phyloP scores from a whole-genome alignment of 2,113 vertebrate genomes.

The Malurus cyaneus region DNA sequence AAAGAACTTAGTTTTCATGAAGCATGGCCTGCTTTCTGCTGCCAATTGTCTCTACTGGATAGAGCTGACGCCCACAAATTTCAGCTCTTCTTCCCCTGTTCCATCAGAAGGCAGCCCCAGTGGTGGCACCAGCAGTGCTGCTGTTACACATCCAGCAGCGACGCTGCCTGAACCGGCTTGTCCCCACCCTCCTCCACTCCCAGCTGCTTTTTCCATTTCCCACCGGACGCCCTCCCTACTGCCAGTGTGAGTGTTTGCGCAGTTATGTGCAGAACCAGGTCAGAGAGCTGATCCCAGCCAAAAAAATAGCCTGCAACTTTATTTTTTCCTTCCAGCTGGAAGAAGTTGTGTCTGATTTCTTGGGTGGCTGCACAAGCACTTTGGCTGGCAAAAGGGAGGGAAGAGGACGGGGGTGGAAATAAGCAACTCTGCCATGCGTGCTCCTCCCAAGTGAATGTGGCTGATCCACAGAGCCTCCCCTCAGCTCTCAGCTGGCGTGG shows the following conservation, averaged over 20 bases:
- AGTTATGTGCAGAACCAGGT: slow-evolving; percentile 20
- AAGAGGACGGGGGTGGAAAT: background rate
- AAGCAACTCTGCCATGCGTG: background rate
- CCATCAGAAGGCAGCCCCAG: background rate
- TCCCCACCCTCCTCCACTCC: slow-evolving; percentile 52
- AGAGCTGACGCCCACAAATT: background rate
- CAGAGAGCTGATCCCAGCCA: slow-evolving; percentile 1
- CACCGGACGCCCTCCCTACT: background rate
- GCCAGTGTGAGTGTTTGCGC: slow-evolving; percentile 17
- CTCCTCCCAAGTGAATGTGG: background rate
- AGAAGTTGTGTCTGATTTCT: slow-evolving; percentile 30
- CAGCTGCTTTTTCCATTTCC: slow-evolving; percentile 44
- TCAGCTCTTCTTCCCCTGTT: background rate
- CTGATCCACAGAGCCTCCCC: background rate
- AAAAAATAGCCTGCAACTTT: background rate
- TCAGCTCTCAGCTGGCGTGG: background rate
- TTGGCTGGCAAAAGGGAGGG: background rate
- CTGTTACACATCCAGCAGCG: background rate
- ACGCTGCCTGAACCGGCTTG: background rate
- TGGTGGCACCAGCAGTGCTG: background rate
- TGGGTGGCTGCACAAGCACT: slow-evolving; percentile 29
- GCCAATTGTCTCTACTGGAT: background rate
- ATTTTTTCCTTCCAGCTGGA: background rate
- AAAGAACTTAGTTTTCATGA: rapidly evolving
- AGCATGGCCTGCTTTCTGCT: background rate